Conservation (phyloP, 2,797 vertebrate genomes). For the Pangasius sanitwongsei region DNA sequence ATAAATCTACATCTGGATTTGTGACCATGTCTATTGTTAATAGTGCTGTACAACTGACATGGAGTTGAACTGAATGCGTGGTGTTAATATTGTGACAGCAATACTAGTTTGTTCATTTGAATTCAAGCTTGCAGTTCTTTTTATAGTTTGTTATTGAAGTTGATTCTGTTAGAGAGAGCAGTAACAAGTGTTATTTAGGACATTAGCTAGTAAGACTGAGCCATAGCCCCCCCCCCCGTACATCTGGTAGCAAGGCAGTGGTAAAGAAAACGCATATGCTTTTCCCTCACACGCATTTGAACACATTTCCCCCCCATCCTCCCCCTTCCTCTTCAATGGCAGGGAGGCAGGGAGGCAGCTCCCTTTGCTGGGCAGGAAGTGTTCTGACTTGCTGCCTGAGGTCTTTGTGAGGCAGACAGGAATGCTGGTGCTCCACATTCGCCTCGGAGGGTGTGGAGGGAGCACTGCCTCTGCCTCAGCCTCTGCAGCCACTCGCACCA, state of each 20-base stretch:
- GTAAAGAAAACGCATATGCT: constrained; percentile 12
- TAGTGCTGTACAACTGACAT: too few relatives aligned
- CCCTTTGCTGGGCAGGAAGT: constrained; percentile 61
- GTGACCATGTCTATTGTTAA: not conserved
- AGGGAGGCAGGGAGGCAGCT: constrained; percentile 41
- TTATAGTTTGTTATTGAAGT: not conserved
- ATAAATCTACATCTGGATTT: not conserved
- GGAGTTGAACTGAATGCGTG: too few relatives aligned
- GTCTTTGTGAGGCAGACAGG: constrained; percentile 63
- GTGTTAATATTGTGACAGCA: not conserved
- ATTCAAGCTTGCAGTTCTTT: not conserved
- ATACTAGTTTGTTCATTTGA: too few relatives aligned
- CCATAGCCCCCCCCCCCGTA: not conserved
- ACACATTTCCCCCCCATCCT: not conserved
- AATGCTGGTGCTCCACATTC: constrained; percentile 64
- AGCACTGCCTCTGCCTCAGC: constrained; percentile 42
- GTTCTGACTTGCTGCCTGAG: constrained; percentile 62
- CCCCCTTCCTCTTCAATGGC: constrained; percentile 30
- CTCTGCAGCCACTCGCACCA: constrained; percentile 36
- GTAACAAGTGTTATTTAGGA: too few relatives aligned
- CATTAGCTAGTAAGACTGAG: not conserved
- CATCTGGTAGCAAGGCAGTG: not conserved
- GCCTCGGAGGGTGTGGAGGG: constrained; percentile 60
- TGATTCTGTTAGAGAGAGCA: too few relatives aligned
- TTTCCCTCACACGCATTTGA: constrained; percentile 13